Base-by-base conservation (phyloP, 2,113 vertebrate species). In the Alethe diademata region DNA sequence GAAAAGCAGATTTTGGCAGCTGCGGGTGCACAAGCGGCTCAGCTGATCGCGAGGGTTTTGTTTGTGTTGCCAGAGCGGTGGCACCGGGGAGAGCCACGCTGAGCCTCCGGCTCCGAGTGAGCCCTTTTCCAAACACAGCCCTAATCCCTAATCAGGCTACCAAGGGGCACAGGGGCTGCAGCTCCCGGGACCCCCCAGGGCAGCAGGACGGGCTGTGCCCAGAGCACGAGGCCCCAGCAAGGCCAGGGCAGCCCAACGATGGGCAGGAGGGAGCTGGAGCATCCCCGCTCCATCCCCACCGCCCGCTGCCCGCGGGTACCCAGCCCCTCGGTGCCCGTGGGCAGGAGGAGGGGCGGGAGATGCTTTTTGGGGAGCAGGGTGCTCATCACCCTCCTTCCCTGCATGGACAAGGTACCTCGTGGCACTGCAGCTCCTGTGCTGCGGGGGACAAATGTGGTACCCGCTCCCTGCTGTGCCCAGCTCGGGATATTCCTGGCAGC, bases 281-380 rank as follows among this genome's bases (percentile, higher is more conserved):
- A 36, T 54, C 76, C 67, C 35, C 22, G 53, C 58, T 53, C 56
- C 51, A 5, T 19, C 33, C 38, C 20, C 56, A 20, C 2, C 0
- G 0, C 79, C 19, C 36, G 11, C 14, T 26, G 17, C 65, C 69
- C 3, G 0, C 0, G 0, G 69, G 58, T 18, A 15, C 78, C 58
- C 28, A 0, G 36, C 4, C 10, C 12, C 33, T 5, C 2, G 1
- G 69, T 64, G 48, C 24, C 35, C 3, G 2, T 0, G 9, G 2
- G 15, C 74, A 51, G 36, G 6, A 35, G 15, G 22, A 36, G 56
- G 20, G 57, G 22, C 62, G 43, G 43, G 33, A 67, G 15, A 2
- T 8, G 16, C 12, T 0, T 56, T 70, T 85, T 4, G 86, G 86
- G 78, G 24, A 45, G 29, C 8, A 0, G 2, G 9, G 31, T 33